Evolutionary conservation across 2,797 vertebrate genomes (phyloP).

Genomic region (Tapirus indicus): DNA sequence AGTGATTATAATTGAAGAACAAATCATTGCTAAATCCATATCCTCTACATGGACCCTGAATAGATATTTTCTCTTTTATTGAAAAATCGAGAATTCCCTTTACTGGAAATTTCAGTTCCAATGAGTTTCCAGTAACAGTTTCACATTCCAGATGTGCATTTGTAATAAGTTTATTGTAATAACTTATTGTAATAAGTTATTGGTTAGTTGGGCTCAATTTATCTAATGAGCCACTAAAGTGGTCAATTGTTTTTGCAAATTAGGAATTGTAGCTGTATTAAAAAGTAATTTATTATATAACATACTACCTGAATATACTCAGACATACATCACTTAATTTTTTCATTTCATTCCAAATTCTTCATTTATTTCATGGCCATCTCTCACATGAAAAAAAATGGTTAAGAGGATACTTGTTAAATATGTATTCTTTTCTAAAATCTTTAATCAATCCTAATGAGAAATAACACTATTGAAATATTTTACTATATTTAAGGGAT

Average conservation of each 20-base stretch:
- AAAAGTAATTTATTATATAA: constrained; percentile 80
- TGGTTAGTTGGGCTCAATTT: constrained; percentile 85
- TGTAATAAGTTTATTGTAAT: constrained; percentile 70
- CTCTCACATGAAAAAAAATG: constrained; percentile 46
- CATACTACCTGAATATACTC: constrained; percentile 78
- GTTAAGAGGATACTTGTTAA: constrained; percentile 55
- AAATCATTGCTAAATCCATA: constrained; percentile 80
- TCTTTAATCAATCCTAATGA: constrained; percentile 65
- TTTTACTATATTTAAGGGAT: constrained; percentile 47
- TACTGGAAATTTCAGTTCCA: constrained; percentile 79
- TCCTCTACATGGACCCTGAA: constrained; percentile 60
- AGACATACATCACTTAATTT: constrained; percentile 83
- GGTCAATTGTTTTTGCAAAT: constrained; percentile 88
- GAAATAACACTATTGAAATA: constrained; percentile 49
- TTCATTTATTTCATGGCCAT: constrained; percentile 55
- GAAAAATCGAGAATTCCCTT: constrained; percentile 78
- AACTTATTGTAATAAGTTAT: not conserved
- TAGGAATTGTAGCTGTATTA: constrained; percentile 78
- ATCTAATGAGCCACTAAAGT: constrained; percentile 87
- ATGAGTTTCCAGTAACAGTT: constrained; percentile 84
- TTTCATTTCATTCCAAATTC: constrained; percentile 73
- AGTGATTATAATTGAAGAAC: constrained; percentile 73
- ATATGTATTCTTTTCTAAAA: constrained; percentile 60
- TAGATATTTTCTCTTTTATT: constrained; percentile 75
- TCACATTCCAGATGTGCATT: constrained; percentile 77